Conservation (phyloP, 2,888 invertebrate species). For the Platycnemis pennipes region DNA sequence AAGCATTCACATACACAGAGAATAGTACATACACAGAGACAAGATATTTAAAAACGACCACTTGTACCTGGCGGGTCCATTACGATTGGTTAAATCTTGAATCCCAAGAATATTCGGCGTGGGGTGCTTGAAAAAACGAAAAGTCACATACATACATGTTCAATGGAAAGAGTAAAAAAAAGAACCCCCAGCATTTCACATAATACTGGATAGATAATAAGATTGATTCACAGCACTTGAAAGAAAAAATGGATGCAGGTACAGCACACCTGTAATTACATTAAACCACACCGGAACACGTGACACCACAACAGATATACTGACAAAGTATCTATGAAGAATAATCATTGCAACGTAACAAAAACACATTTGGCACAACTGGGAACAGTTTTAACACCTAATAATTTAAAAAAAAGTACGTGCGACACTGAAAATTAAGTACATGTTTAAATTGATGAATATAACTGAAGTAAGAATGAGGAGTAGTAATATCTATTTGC, state of each 20-base stretch:
- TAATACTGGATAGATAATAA: not conserved
- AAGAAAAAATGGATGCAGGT: not conserved
- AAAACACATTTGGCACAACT: not conserved
- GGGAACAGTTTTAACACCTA: not conserved
- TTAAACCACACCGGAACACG: not conserved
- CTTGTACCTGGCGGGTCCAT: conserved; percentile 52
- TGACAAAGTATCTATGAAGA: not conserved
- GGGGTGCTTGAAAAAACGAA: conserved; percentile 54
- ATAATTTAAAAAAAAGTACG: not conserved
- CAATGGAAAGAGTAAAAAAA: conserved; percentile 2
- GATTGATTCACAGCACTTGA: not conserved
- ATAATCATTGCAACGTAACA: not conserved
- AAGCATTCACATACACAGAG: not conserved
- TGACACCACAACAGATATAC: not conserved
- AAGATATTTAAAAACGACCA: conserved; percentile 30
- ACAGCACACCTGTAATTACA: not conserved
- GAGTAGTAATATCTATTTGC: no score
- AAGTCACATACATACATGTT: conserved; percentile 25
- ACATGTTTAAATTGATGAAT: not conserved
- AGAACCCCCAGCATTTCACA: not conserved
- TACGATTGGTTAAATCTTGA: conserved; percentile 42
- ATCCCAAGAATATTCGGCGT: conserved; percentile 46
- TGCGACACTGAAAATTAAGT: not conserved
- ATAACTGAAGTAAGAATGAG: not conserved
- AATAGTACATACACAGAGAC: not conserved